Base-by-base conservation (phyloP, 2,113 vertebrate genomes). In the Limanda limanda region DNA sequence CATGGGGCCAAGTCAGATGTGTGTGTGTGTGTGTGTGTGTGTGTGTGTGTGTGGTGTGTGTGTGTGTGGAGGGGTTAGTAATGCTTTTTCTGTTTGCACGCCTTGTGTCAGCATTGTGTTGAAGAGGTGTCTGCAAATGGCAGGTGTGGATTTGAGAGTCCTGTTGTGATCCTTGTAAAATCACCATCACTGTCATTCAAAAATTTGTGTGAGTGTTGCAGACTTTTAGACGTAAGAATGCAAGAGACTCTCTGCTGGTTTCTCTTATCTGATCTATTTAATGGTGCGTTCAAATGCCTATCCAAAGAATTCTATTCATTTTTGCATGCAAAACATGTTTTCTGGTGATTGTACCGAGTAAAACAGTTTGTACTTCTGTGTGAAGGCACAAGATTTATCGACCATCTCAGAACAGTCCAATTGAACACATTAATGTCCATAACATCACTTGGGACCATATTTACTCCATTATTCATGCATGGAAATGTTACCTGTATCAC, bases 61-160 rank as follows among this genome's bases (percentile, higher is more conserved):
- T 15, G 25, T 68, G 65, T 20, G 24, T 55, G 51, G 12, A 58
- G 64, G 61, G 70, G 67, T 73, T 83, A 71, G 67, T 66, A 40
- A 76, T n/a, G 48, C 42, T 73, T 60, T 85, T 54, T 71, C 61
- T 82, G 76, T 88, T 79, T 87, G 79, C 68, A 59, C 23, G 37
- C 66, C 57, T 76, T 72, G 74, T 88, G 84, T 86, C 78, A 84
- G 76, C 79, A 71, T 37, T 86, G 86, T 84, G 70, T 72, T 66
- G 57, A 70, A 77, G 59, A 66, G 51, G 59, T 83, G 67, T 85
- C 79, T 83, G 80, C 67, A 85, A 85, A 80, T 74, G 59, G 74
- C 71, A 89, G 75, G 77, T 86, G 79, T 85, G 79, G 74, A 68
- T 83, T 73, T 76, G 61, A 83, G 55, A 81, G 71, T 18, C 45